Percentiles rank a stretch among this genome's conserved stretches.
Conservation (phyloP, 1,140 invertebrate species). For the Diabrotica undecimpunctata region DNA sequence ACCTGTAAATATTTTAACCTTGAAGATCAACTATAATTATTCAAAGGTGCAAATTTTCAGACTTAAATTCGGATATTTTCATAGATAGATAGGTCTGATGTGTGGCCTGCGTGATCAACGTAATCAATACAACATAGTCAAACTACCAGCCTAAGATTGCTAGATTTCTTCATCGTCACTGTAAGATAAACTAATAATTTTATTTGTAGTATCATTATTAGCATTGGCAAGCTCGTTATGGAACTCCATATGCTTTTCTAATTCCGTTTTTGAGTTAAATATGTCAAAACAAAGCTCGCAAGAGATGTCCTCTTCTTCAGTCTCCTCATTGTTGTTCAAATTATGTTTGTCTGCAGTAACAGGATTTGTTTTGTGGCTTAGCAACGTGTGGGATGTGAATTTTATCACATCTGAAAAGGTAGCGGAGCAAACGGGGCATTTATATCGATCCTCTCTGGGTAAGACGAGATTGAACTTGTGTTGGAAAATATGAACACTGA, state of each 20-base stretch:
- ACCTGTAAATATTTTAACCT: too few relatives aligned
- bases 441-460: neutral
- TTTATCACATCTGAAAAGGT: slow-evolving; percentile 17
- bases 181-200: too few relatives aligned
- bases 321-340: neutral
- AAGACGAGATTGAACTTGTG: slow-evolving; percentile 66
- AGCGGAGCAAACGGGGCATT: slow-evolving; percentile 19
- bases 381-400: slow-evolving; percentile 16
- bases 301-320: slow-evolving; percentile 1
- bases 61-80: too few relatives aligned
- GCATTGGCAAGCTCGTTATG: slow-evolving; percentile 4
- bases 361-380: slow-evolving; percentile 4
- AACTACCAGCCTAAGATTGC: too few relatives aligned
- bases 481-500: slow-evolving; percentile 55
- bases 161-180: too few relatives aligned
- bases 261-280: slow-evolving; percentile 4
- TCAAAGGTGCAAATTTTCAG: too few relatives aligned
- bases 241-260: slow-evolving; percentile 22
- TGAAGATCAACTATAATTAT: too few relatives aligned
- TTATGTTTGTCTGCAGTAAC: neutral
- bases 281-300: slow-evolving; percentile 21
- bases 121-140: too few relatives aligned
- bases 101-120: too few relatives aligned
- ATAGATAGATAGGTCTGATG: too few relatives aligned
- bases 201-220: too few relatives aligned